Base-by-base conservation (phyloP, 2,888 invertebrate species). In the Drosophila subsilvestris region DNA sequence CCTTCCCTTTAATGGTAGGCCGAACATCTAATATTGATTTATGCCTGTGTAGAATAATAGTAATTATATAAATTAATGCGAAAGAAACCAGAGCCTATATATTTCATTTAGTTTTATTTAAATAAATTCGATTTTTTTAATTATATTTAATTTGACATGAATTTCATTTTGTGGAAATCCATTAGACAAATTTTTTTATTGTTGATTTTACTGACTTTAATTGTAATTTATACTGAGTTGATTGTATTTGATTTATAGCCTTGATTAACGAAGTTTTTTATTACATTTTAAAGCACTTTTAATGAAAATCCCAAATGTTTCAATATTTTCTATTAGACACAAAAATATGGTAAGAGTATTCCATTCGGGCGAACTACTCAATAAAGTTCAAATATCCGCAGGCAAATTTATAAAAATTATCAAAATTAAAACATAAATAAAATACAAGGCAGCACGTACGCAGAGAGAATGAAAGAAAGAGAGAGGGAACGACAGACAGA, bases 341-440 rank as follows among this genome's bases (percentile, higher is more conserved):
- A 48, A 20, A 44, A 45, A 44, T 10, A 17, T 32, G 29, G 9
- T n/a, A n/a, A n/a, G n/a, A n/a, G n/a, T 7, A 12, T 10, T 7
- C 12, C 17, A 18, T 18, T 20, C 27, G 27, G 10, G 27, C 10
- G 9, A 63, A 25, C n/a, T 42, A 37, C 29, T n/a, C 32, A 48
- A 53, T 43, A 54, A 58, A 59, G 37, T 32, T 43, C 55, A 50
- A 48, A 53, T 44, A 71, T 25, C 20, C 45, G n/a, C 17, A 20
- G 29, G 53, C 18, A 49, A 69, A 69, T 56, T 67, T 50, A 66
- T 32, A 22, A 44, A 71, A 76, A 66, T 80, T 61, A 54, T 58
- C 60, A 60, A 72, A 74, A 80, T 80, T 80, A 75, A 81, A 74
- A 77, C 72, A 75, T 78, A 66, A 79, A 77, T 73, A 77, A 77